Evolutionary conservation across 2,888 invertebrate genomes (phyloP), one percentile per base, ranked within the genome.

Genomic region (Pimpla rufipes): DNA sequence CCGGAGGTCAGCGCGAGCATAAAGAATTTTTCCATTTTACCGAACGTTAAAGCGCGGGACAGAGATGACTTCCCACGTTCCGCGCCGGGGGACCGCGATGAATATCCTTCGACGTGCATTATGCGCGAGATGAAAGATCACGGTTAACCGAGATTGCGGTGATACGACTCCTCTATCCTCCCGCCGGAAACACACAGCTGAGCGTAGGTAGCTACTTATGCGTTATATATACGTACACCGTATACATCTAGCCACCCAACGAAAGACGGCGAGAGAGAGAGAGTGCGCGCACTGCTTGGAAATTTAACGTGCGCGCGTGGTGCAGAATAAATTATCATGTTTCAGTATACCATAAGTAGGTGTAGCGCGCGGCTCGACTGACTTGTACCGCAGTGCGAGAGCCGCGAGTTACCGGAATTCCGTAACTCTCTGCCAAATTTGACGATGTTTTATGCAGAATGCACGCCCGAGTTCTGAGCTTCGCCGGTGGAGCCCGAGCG

Each of bases 281-380:
- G 29, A 29, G 29, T 3, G 29, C 3, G 29, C 2, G 29, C 29
- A 5, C 81, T 85, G 85, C 82, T 90, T 88, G 85, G 88, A 90
- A 91, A 79, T 83, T 83, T 75, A 83, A 83, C 50, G 79, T 47
- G 59, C 55, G 70, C 23, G 70, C 64, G 70, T 83, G 79, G 82
- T 70, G 70, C 40, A 16, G 82, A 79, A 83, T 83, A 79, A 83
- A 83, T 75, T 66, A 79, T 71, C 62, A 64, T 79, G 52, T 42
- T 42, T 78, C 35, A 52, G 78, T 62, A 11, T 29, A 57, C 29
- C 40, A 57, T 47, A 75, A 79, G 71, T 64, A 70, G 37, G 35
- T 70, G 45, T 64, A 64, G 42, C 13, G 18, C 13, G 18, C 47
- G 16, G 21, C 21, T 74, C 59, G 50, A 66, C 59, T 45, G 35